phyloP scores from a whole-genome alignment of 30 jellyfish, hydroid and myxozoan species.

The Aurelia sp. region DNA sequence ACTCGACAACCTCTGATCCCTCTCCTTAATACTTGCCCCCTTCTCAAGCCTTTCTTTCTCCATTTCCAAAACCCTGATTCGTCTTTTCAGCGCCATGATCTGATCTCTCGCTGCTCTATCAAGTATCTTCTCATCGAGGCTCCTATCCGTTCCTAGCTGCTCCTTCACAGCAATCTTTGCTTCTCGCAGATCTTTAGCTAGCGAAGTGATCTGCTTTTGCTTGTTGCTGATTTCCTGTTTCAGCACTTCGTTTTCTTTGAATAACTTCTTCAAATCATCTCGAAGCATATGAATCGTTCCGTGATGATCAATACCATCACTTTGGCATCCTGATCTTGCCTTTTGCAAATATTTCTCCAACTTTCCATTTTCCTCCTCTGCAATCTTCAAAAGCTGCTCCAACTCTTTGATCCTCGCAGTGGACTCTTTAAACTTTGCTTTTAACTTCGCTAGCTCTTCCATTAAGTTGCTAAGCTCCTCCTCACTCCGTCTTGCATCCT shows the following conservation, averaged over 20 bases:
- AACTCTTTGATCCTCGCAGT: constrained; percentile 42
- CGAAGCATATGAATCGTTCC: constrained; percentile 97
- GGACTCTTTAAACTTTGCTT: constrained; percentile 54
- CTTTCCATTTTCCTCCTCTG: constrained; percentile 74
- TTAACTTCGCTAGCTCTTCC: constrained; percentile 27
- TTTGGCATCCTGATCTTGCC: constrained; percentile 70
- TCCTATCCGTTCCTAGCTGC: constrained; percentile 58
- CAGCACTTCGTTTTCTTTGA: constrained; percentile 90
- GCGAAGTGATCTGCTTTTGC: constrained; percentile 76
- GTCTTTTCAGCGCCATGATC: constrained; percentile 60
- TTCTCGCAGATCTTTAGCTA: constrained; percentile 88
- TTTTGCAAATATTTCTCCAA: constrained; percentile 83
- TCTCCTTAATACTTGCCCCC: constrained; percentile 21
- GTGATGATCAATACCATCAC: constrained; percentile 81
- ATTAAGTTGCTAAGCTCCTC: constrained; percentile 45
- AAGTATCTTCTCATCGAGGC: constrained; percentile 56
- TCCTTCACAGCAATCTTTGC: constrained; percentile 72
- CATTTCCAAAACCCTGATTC: constrained; percentile 44
- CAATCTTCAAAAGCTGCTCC: constrained; percentile 61
- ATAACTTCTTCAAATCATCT: constrained; percentile 89
- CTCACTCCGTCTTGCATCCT: constrained; percentile 21
- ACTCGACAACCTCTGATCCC: constrained; percentile 17
- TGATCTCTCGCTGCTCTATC: constrained; percentile 70
- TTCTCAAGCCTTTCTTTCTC: constrained; percentile 60
- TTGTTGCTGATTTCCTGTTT: constrained; percentile 71